phyloP scores from a whole-genome alignment of 2,888 invertebrate genomes.

The Apeira syringaria region DNA sequence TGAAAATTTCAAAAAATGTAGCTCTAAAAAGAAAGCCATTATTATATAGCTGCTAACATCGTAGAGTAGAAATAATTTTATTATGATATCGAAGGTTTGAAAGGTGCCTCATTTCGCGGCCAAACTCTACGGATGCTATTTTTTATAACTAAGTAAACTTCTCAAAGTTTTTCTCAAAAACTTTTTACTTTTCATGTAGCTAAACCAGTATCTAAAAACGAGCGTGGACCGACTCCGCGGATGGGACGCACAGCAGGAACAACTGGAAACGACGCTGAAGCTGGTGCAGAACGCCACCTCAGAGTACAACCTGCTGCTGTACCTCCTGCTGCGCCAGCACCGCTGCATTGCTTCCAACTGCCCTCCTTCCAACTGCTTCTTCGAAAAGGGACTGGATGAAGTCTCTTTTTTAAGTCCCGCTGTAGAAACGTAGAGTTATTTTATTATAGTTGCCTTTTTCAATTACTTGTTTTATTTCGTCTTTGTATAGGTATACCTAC shows the following conservation, averaged over 20 bases:
- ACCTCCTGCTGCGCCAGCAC: constrained; percentile 58
- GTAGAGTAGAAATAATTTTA: no score
- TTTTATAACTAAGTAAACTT: no score
- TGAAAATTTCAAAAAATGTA: no score
- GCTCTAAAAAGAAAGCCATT: no score
- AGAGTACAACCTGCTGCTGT: constrained; percentile 68
- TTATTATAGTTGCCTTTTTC: constrained; percentile 12
- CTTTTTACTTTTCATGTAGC: no score
- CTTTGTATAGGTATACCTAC: no score
- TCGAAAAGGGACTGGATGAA: constrained; percentile 44
- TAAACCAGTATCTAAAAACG: constrained; percentile 40
- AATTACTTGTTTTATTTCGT: background rate
- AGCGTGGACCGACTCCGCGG: constrained; percentile 55
- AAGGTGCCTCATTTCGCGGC: no score
- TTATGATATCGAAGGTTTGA: no score
- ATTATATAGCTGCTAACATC: no score
- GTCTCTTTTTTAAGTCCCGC: constrained; percentile 32
- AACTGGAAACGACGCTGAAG: constrained; percentile 54
- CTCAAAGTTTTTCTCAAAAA: no score
- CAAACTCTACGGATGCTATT: no score
- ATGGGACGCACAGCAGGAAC: constrained; percentile 61
- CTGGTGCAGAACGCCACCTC: constrained; percentile 60
- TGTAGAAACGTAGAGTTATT: constrained; percentile 10
- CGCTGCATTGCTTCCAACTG: constrained; percentile 36
- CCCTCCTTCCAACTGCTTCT: constrained; percentile 43